These are phyloP conservation scores for Heterohyrax brucei DNA, from an alignment of 2,797 vertebrate genomes.

Conservation along the genomic window DNA sequence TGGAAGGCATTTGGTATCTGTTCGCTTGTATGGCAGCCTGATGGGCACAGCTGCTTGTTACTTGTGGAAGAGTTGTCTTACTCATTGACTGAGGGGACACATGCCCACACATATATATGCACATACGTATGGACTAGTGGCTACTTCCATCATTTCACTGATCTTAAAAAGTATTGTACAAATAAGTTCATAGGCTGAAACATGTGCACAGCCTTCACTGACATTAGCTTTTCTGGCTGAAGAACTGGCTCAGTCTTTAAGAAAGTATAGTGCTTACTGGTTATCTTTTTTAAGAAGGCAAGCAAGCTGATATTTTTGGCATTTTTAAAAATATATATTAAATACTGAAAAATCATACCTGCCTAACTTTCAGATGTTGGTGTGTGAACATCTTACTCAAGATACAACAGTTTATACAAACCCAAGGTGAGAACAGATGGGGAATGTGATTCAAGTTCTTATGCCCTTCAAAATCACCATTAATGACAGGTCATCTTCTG, in stretches of 20 bases:
- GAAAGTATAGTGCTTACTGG: background rate
- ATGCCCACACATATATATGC: too few species aligned
- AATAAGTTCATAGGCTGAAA: constrained; percentile 11
- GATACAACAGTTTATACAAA: background rate
- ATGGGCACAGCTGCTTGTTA: background rate
- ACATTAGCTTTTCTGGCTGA: background rate
- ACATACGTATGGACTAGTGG: background rate
- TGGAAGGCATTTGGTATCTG: background rate
- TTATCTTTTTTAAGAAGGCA: background rate
- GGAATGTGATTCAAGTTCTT: background rate
- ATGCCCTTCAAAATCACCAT: background rate
- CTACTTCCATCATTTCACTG: background rate
- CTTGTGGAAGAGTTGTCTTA: background rate
- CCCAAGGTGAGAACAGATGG: background rate
- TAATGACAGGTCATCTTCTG: background rate
- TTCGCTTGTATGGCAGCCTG: background rate
- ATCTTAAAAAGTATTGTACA: background rate
- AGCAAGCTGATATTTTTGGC: background rate
- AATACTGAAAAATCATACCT: background rate
- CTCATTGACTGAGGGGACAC: background rate
- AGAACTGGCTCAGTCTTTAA: background rate
- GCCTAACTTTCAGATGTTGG: background rate
- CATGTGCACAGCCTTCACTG: background rate
- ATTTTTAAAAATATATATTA: background rate
- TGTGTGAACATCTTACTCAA: background rate